Evolutionary conservation across 2,888 invertebrate genomes (phyloP), one percentile per base, ranked within the genome.

Genomic region (Thera britannica): DNA sequence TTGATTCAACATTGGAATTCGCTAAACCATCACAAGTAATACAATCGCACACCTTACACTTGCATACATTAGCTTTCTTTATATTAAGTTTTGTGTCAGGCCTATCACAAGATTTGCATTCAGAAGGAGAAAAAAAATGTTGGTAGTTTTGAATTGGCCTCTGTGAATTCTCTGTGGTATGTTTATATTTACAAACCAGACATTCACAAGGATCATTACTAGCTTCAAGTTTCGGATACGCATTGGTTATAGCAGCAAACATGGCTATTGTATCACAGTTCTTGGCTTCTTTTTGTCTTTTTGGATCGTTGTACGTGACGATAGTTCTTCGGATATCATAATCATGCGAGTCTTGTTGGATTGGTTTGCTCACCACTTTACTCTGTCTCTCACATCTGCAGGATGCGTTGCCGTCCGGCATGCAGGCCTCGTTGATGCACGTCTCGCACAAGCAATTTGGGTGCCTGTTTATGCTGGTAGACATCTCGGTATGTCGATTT

Each of bases 291-390:
- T 38, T 44, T 57, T 64, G 51, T 36, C 57, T 58, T n/a, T 48
- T n/a, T 35, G 9, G 5, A 41, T 62, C 48, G 38, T 70, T 59
- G 41, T 73, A 70, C 9, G 65, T 59, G 46, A 70, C 8, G 36
- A 71, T 66, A 48, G 82, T 76, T 65, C 78, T 80, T 41, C 80
- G 81, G 68, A 88, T 83, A 70, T 88, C 88, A 68, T 80, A 86
- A 70, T 88, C 84, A 51, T 79, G 75, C 57, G 70, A 77, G 55
- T 82, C 78, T 66, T 75, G 78, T 66, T 81, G 76, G 34, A 84
- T 72, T 3, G 85, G 83, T 78, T 89, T 90, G 41, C 72, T 83
- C 71, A 83, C 80, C 1, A 84, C 65, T 63, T 72, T 79, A n/a
- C 75, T 80, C 34, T 73, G 75, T 54, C 73, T 78, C 54, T 82